A percentile compares a stretch with the other conserved stretches of the same genome.
Conservation (phyloP, 2,113 vertebrate genomes). For the Vanacampus margaritifer region DNA sequence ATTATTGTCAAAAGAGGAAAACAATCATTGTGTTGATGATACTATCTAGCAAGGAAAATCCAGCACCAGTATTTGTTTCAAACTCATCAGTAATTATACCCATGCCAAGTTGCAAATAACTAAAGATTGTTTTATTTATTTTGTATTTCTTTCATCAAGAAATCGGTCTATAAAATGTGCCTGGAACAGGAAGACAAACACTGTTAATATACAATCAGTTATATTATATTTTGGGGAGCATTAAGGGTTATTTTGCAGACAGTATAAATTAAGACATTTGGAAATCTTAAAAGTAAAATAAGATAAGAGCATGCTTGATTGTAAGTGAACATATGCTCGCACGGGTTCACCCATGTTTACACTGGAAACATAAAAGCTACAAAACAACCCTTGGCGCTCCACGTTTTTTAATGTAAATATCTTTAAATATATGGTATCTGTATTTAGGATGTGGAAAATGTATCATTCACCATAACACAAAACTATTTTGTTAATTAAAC, state of each 20-base stretch:
- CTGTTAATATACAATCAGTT: slow-evolving; percentile 79
- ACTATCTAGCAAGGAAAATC: too few species aligned
- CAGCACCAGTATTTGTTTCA: too few species aligned
- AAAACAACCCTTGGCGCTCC: slow-evolving; percentile 62
- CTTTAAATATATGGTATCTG: slow-evolving; percentile 65
- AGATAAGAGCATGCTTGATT: slow-evolving; percentile 43
- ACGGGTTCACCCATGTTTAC: slow-evolving; percentile 18
- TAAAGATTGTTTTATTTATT: slow-evolving; percentile 7
- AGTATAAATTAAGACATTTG: not conserved
- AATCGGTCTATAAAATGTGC: slow-evolving; percentile 87
- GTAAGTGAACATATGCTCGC: slow-evolving; percentile 36
- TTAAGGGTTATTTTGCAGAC: slow-evolving; percentile 50
- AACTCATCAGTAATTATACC: not conserved
- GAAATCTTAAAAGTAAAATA: slow-evolving; percentile 25
- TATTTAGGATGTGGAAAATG: slow-evolving; percentile 72
- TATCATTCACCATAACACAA: slow-evolving; percentile 77
- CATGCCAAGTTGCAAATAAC: not conserved
- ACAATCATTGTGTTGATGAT: too few species aligned
- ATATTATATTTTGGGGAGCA: slow-evolving; percentile 67
- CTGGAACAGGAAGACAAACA: slow-evolving; percentile 79
- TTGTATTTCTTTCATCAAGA: slow-evolving; percentile 57
- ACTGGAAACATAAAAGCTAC: slow-evolving; percentile 27
- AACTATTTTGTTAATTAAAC: slow-evolving; percentile 99
- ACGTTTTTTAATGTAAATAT: slow-evolving; percentile 71
- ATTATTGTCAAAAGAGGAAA: too few species aligned